These are phyloP conservation scores for Aplysina aerophoba DNA, from an alignment of 37 sponge, comb jelly and placozoan genomes.

Conservation along the genomic window DNA sequence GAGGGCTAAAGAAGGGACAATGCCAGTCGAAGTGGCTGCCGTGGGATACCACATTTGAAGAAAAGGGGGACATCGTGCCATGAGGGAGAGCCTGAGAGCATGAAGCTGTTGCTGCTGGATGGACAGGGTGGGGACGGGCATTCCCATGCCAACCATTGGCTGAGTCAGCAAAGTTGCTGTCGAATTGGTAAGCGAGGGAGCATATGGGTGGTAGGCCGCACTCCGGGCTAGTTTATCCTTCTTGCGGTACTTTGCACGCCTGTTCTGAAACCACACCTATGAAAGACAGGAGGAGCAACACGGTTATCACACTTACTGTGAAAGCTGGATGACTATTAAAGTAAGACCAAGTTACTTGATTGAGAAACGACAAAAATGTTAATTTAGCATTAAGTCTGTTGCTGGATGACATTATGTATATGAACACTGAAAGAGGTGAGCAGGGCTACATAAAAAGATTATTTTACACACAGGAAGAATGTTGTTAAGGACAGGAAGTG, in stretches of 20 bases:
- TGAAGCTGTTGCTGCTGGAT: background rate
- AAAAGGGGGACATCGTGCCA: background rate
- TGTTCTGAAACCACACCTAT: constrained; percentile 96
- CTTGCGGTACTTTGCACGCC: constrained; percentile 92
- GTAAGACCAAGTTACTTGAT: too few relatives aligned
- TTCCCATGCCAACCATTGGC: background rate
- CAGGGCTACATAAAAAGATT: too few relatives aligned
- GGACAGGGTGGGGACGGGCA: background rate
- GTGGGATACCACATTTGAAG: constrained; percentile 31
- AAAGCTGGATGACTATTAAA: too few relatives aligned
- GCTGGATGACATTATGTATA: too few relatives aligned
- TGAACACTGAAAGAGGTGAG: too few relatives aligned
- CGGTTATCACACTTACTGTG: too few relatives aligned
- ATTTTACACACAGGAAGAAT: too few relatives aligned
- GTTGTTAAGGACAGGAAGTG: too few relatives aligned
- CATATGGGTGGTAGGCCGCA: constrained; percentile 8
- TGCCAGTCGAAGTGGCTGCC: background rate
- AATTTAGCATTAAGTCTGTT: too few relatives aligned
- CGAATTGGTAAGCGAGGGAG: background rate
- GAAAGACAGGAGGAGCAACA: constrained; percentile 1
- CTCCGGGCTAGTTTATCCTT: constrained; percentile 63
- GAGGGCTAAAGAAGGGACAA: constrained; percentile 6
- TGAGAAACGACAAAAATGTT: too few relatives aligned
- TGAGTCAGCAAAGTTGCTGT: background rate
- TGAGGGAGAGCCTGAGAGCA: background rate